Evolutionary conservation across 2,113 vertebrate species (phyloP).

Genomic region (Sprattus sprattus): DNA sequence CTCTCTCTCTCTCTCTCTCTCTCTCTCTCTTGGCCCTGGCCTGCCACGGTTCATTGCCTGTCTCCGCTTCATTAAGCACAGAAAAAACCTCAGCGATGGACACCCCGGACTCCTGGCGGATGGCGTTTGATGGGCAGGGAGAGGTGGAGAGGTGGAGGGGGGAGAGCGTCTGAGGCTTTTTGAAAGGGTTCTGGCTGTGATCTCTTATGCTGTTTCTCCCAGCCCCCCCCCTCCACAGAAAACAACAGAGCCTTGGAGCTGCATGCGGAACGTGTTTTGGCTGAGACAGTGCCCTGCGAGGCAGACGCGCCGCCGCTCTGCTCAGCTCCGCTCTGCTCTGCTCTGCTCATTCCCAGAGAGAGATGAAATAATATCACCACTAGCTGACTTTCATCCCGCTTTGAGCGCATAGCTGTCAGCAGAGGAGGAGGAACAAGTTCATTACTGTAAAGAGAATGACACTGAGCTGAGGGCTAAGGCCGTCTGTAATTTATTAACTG

Average conservation of each 20-base stretch:
- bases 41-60: not conserved
- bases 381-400: not conserved
- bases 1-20: too few relatives aligned
- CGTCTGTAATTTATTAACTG: not conserved
- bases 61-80: conserved; percentile 20
- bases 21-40: not conserved
- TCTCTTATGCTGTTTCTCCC: conserved; percentile 15
- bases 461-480: not conserved
- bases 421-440: not conserved
- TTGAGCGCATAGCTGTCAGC: conserved; percentile 6
- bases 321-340: not conserved
- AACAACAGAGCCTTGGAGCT: not conserved
- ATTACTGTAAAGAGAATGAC: conserved; percentile 7
- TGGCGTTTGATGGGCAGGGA: not conserved
- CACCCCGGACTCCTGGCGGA: not conserved
- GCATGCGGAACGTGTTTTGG: not conserved
- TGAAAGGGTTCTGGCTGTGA: conserved; percentile 26
- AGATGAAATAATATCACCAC: conserved; percentile 6
- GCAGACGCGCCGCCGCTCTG: not conserved
- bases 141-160: not conserved
- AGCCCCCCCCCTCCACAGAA: not conserved
- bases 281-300: not conserved
- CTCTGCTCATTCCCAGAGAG: not conserved
- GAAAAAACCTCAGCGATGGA: not conserved
- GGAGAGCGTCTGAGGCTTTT: not conserved